phyloP scores from a whole-genome alignment of 2,797 vertebrate genomes.

The Acipenser ruthenus region DNA sequence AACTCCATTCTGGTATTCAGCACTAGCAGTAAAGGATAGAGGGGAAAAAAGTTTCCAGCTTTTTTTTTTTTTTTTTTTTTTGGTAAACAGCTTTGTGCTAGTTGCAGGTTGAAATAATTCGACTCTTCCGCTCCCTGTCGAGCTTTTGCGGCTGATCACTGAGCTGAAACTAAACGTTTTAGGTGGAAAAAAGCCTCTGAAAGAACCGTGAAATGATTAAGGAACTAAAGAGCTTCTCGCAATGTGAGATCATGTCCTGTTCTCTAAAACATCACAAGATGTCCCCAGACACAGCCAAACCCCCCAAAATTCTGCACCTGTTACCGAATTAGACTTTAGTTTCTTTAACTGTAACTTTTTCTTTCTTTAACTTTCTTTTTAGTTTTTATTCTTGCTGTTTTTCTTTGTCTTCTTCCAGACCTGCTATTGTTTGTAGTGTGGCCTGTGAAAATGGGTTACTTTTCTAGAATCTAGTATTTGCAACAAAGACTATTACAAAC shows the following conservation, averaged over 20 bases:
- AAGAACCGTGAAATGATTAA: constrained; percentile 98
- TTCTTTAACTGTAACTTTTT: constrained; percentile 36
- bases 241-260: constrained; percentile 90
- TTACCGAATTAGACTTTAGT: constrained; percentile 55
- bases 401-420: too few species aligned
- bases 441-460: too few species aligned
- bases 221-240: constrained; percentile 85
- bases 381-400: neutral
- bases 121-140: constrained; percentile 94
- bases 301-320: constrained; percentile 62
- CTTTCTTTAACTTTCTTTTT: constrained; percentile 13
- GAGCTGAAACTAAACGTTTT: constrained; percentile 99
- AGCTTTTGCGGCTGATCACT: constrained; percentile 93
- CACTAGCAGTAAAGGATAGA: constrained; percentile 46
- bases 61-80: constrained; percentile 21
- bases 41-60: constrained; percentile 47
- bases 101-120: constrained; percentile 89
- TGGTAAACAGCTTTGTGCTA: constrained; percentile 57
- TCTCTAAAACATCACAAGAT: constrained; percentile 62
- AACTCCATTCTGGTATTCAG: constrained; percentile 74
- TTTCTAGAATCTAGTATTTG: too few species aligned
- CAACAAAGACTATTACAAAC: too few species aligned
- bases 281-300: constrained; percentile 66
- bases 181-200: constrained; percentile 93
- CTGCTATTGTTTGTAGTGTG: too few species aligned